Evolutionary conservation across 2,888 invertebrate species (phyloP).

Genomic region (Hybos culiciformis): DNA sequence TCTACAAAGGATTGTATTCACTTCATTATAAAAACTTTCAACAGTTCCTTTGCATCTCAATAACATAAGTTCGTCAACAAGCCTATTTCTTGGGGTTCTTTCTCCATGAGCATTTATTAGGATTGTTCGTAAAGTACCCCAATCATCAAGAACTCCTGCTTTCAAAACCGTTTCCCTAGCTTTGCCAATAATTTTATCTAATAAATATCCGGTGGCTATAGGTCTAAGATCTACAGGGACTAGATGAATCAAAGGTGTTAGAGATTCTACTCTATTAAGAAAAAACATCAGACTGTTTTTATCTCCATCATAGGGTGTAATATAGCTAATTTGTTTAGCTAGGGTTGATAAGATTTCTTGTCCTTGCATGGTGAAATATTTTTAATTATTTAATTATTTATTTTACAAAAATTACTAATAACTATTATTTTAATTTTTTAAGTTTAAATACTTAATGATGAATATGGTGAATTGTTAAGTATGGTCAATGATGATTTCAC

Average conservation of each 20-base stretch:
- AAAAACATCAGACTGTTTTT: slow-evolving; percentile 3
- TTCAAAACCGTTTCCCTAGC: slow-evolving; percentile 4
- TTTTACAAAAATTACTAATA: no score
- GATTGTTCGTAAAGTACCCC: slow-evolving; percentile 4
- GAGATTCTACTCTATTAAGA: slow-evolving; percentile 6
- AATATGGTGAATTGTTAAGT: no score
- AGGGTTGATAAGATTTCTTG: no score
- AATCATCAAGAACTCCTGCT: slow-evolving; percentile 6
- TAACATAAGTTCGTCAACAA: slow-evolving; percentile 6
- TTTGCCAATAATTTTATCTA: slow-evolving; percentile 7
- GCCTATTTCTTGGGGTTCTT: not conserved
- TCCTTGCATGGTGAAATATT: no score
- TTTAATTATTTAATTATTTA: no score
- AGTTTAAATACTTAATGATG: no score
- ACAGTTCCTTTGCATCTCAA: slow-evolving; percentile 4
- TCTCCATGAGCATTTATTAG: slow-evolving; percentile 8
- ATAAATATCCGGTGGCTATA: slow-evolving; percentile 8
- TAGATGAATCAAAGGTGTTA: slow-evolving; percentile 3
- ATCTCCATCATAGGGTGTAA: slow-evolving; percentile 4
- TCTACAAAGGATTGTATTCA: slow-evolving; percentile 6
- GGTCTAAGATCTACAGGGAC: no score
- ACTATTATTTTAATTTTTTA: no score
- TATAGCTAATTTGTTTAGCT: not conserved
- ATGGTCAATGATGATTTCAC: no score
- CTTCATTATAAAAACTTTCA: slow-evolving; percentile 8